A percentile compares a stretch with the other conserved stretches of the same genome.
Conservation (phyloP, 2,888 invertebrate species). For the Hypomecis atomaria region DNA sequence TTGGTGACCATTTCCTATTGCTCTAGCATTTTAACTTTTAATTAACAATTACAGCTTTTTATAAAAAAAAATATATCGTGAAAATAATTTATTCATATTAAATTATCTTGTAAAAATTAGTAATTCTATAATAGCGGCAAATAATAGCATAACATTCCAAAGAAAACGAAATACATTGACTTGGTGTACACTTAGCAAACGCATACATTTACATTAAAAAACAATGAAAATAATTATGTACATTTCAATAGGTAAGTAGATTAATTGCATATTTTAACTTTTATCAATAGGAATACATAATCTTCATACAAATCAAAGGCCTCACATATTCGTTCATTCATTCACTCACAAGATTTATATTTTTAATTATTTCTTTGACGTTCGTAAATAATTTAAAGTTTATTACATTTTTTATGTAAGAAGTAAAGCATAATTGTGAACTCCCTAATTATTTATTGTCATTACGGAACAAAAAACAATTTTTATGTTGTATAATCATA, state of each 20-base stretch:
- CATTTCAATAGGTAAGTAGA: not conserved
- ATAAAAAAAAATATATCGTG: not conserved
- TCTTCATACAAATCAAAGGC: slow-evolving; percentile 2
- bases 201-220: not conserved
- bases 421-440: not conserved
- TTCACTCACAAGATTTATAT: slow-evolving; percentile 4
- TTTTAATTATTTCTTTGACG: not conserved
- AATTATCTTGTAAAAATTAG: too few relatives aligned
- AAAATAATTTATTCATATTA: too few relatives aligned
- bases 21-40: slow-evolving; percentile 8
- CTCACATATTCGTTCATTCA: slow-evolving; percentile 14
- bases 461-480: slow-evolving; percentile 11
- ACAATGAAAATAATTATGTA: not conserved
- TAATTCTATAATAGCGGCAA: too few relatives aligned
- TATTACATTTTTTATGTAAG: too few relatives aligned
- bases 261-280: not conserved
- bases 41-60: not conserved
- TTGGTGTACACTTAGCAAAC: too few relatives aligned
- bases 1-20: not conserved
- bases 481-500: not conserved
- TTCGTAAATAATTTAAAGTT: not conserved
- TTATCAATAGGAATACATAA: not conserved
- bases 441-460: slow-evolving; percentile 22
- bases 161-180: too few relatives aligned
- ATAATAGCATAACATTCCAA: too few relatives aligned